A percentile compares a stretch with the other conserved stretches of the same genome.
phyloP scores from a whole-genome alignment of 2,888 invertebrate genomes.

The Epicampocera succincta region DNA sequence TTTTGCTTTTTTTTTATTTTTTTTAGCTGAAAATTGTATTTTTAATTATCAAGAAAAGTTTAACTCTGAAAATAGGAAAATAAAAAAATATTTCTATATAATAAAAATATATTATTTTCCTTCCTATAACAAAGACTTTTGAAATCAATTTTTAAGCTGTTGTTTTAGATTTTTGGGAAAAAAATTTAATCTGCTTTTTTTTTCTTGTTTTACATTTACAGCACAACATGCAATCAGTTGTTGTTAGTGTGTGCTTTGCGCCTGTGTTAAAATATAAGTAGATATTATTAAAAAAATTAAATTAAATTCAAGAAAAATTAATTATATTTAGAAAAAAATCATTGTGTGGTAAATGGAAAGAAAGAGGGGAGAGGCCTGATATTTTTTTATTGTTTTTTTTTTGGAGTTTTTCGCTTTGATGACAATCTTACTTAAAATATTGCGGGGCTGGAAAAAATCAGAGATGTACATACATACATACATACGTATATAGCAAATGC shows the following conservation, averaged over 20 bases:
- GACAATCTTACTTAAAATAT: too few species aligned
- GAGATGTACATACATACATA: too few species aligned
- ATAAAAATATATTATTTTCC: slow-evolving; percentile 9
- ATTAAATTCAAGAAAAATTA: too few species aligned
- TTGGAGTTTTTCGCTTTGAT: too few species aligned
- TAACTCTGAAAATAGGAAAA: slow-evolving; percentile 1
- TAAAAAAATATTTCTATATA: neutral
- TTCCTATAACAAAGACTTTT: slow-evolving; percentile 23
- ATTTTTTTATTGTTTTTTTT: too few species aligned
- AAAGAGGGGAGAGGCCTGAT: too few species aligned
- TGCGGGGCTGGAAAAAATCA: too few species aligned
- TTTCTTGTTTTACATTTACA: slow-evolving; percentile 33
- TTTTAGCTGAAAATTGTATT: slow-evolving; percentile 5
- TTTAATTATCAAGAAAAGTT: slow-evolving; percentile 11
- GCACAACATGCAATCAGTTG: slow-evolving; percentile 9
- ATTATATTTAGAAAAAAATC: too few species aligned
- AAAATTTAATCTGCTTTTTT: slow-evolving; percentile 33
- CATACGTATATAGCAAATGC: too few species aligned
- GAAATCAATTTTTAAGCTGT: slow-evolving; percentile 26
- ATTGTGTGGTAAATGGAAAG: too few species aligned
- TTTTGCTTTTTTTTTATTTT: neutral
- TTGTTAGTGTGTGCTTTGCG: neutral
- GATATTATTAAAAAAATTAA: too few species aligned
- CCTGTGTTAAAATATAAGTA: neutral
- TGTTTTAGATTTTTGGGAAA: slow-evolving; percentile 13